Conservation (phyloP, 2,888 invertebrate species). For the Lithosia quadra region DNA sequence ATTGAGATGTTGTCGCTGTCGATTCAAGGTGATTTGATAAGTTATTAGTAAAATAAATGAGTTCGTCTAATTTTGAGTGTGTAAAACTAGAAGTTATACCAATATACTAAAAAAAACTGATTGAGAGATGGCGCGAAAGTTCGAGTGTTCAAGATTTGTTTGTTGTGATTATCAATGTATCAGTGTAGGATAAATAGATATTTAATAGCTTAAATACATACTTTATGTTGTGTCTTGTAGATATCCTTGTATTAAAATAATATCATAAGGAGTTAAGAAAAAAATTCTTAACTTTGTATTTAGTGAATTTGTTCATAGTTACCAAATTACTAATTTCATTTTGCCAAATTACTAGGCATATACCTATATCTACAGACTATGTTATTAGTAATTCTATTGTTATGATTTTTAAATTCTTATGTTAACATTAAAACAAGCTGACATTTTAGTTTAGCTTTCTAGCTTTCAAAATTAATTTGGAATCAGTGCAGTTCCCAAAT, state of each 20-base stretch:
- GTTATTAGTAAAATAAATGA: not conserved
- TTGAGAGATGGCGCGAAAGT: not conserved
- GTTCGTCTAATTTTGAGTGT: not conserved
- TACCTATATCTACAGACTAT: not conserved
- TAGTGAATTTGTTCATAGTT: no score
- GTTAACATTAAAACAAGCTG: not conserved
- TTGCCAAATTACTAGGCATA: not conserved
- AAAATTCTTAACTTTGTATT: not conserved
- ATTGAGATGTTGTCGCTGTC: conserved; percentile 20
- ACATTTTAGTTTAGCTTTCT: no score
- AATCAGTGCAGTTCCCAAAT: no score
- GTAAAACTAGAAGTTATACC: not conserved
- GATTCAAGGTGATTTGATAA: conserved; percentile 33
- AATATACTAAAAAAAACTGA: not conserved
- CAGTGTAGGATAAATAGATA: not conserved
- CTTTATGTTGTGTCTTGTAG: no score
- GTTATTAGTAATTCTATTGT: not conserved
- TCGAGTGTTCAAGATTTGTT: no score
- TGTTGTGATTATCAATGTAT: not conserved
- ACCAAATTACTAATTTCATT: no score
- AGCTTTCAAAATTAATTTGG: no score
- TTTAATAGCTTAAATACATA: not conserved
- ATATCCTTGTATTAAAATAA: no score
- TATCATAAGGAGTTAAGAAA: no score
- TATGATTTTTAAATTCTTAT: not conserved